Evolutionary conservation across 2,113 vertebrate genomes (phyloP).

Genomic region (Elgaria multicarinata): DNA sequence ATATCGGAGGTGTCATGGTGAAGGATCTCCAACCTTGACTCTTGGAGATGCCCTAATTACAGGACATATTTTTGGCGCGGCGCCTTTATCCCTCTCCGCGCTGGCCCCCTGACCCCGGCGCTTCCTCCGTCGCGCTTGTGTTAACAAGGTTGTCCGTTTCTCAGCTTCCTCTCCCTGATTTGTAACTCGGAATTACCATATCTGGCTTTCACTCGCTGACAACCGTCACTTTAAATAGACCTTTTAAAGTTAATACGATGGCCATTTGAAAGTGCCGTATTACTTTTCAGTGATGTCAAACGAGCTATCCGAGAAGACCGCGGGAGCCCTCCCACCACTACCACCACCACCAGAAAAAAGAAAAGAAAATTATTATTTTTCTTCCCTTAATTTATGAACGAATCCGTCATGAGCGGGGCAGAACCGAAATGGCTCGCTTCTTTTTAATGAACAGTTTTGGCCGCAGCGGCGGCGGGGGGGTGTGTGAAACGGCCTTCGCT

Average conservation of each 20-base stretch:
- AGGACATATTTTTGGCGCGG: constrained; percentile 77
- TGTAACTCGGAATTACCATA: constrained; percentile 78
- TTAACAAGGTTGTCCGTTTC: constrained; percentile 77
- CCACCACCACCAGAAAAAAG: constrained; percentile 50
- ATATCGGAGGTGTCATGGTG: constrained; percentile 74
- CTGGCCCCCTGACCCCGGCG: constrained; percentile 70
- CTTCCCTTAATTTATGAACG: constrained; percentile 68
- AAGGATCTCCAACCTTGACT: constrained; percentile 79
- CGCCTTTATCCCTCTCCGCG: constrained; percentile 73
- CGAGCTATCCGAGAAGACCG: constrained; percentile 68
- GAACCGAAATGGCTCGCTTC: background rate
- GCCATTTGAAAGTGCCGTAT: constrained; percentile 72
- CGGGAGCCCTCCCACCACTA: background rate
- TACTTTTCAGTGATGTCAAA: constrained; percentile 77
- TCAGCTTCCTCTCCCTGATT: constrained; percentile 73
- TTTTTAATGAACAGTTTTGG: background rate
- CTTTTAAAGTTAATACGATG: constrained; percentile 77
- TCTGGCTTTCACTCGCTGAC: constrained; percentile 76
- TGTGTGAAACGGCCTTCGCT: background rate
- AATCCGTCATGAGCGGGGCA: constrained; percentile 58
- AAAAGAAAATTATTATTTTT: constrained; percentile 67
- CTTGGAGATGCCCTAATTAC: constrained; percentile 76
- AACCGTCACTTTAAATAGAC: constrained; percentile 78
- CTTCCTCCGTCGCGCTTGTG: constrained; percentile 71
- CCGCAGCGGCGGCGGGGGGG: too few relatives aligned